Percentiles rank a stretch among this genome's conserved stretches.
phyloP scores from a whole-genome alignment of 2,888 invertebrate genomes.

The Cephus nigrinus region DNA sequence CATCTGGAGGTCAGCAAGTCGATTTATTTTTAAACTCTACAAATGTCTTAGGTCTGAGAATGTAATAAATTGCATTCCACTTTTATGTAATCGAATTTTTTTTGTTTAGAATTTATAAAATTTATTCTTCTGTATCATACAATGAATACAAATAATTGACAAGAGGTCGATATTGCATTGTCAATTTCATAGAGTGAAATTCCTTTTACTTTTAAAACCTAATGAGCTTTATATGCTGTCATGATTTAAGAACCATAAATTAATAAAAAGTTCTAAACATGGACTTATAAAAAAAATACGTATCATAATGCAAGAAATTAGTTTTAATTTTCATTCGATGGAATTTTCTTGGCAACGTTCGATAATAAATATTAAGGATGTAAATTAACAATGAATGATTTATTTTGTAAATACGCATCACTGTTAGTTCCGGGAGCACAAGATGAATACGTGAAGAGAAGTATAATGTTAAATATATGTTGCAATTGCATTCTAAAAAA shows the following conservation, averaged over 20 bases:
- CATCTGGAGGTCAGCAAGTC: background rate
- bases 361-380: background rate
- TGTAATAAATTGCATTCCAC: background rate
- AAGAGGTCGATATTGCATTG: background rate
- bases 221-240: background rate
- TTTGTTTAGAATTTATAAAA: background rate
- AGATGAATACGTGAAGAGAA: background rate
- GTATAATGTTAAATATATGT: background rate
- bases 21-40: background rate
- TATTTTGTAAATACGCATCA: background rate
- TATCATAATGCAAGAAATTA: background rate
- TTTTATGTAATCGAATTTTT: background rate
- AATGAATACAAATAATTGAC: background rate
- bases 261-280: background rate
- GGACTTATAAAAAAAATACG: background rate
- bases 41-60: background rate
- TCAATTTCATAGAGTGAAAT: background rate
- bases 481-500: background rate
- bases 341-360: background rate
- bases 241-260: background rate
- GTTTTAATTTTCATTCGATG: background rate
- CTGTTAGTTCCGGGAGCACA: background rate
- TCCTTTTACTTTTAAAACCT: background rate
- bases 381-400: background rate
- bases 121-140: background rate